phyloP scores from a whole-genome alignment of 2,888 invertebrate species.

The Ypsolopha sequella region DNA sequence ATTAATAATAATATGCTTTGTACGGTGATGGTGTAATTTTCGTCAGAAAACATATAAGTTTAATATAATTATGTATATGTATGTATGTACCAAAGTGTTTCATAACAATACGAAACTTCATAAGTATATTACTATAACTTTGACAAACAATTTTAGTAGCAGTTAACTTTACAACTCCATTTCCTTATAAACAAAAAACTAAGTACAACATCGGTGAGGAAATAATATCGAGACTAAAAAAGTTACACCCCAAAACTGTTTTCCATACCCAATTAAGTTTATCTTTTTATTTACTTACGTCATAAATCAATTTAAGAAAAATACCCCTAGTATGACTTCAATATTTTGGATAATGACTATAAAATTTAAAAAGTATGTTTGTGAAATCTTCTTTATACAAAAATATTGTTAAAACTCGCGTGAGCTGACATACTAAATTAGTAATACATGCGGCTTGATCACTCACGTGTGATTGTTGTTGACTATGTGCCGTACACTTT shows the following conservation, averaged over 20 bases:
- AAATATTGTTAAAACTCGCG: too few relatives aligned
- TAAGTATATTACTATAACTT: not conserved
- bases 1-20: too few relatives aligned
- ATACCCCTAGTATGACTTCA: not conserved
- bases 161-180: slow-evolving; percentile 14
- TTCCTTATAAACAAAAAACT: slow-evolving; percentile 25
- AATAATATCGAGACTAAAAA: slow-evolving; percentile 14
- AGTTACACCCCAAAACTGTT: slow-evolving; percentile 14
- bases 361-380: too few relatives aligned
- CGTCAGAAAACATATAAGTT: too few relatives aligned
- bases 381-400: too few relatives aligned
- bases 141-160: not conserved
- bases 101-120: not conserved
- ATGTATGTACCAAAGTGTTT: not conserved
- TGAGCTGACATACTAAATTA: too few relatives aligned
- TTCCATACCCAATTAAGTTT: slow-evolving; percentile 17
- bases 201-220: slow-evolving; percentile 23
- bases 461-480: too few relatives aligned
- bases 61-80: too few relatives aligned
- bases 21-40: too few relatives aligned
- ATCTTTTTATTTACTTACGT: slow-evolving; percentile 13
- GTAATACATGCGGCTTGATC: too few relatives aligned
- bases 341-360: too few relatives aligned
- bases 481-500: too few relatives aligned
- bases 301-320: not conserved